These are phyloP conservation scores for Brachirus orientalis DNA, from an alignment of 2,113 vertebrate species.

Conservation along the genomic window DNA sequence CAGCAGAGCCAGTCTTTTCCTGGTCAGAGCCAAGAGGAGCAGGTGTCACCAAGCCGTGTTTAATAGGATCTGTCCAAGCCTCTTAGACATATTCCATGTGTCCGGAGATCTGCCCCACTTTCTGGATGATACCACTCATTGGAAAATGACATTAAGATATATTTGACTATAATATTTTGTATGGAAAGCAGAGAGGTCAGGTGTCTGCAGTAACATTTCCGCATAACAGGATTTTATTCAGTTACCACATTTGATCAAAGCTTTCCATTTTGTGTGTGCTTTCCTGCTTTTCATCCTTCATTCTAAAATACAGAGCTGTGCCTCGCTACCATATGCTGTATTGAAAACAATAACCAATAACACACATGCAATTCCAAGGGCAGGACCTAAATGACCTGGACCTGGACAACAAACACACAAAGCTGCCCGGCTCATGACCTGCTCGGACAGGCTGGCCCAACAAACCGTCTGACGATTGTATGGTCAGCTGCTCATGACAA, in stretches of 20 bases:
- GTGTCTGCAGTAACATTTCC: neutral
- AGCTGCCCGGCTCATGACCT: no score
- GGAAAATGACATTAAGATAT: conserved; percentile 2
- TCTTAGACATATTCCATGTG: conserved; percentile 72
- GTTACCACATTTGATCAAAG: no score
- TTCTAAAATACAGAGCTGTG: neutral
- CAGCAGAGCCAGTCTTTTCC: conserved; percentile 35
- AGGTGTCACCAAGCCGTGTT: conserved; percentile 72
- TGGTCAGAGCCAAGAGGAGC: conserved; percentile 56
- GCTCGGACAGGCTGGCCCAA: conserved; percentile 41
- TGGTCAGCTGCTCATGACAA: conserved; percentile 72
- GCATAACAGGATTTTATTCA: no score
- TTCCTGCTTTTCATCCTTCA: conserved; percentile 33
- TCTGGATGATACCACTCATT: conserved; percentile 30
- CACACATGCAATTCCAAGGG: conserved; percentile 10
- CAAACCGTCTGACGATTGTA: conserved; percentile 39
- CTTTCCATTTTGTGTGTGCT: neutral
- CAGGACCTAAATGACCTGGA: conserved; percentile 34
- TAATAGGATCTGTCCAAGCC: conserved; percentile 79
- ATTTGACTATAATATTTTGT: conserved; percentile 6
- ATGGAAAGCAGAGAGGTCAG: conserved; percentile 22
- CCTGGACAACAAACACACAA: conserved; percentile 28
- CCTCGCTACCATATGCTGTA: conserved; percentile 25
- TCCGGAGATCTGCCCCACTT: conserved; percentile 73
- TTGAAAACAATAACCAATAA: conserved; percentile 38